Evolutionary conservation across 2,797 vertebrate genomes (phyloP).

Genomic region (Epinephelus malabaricus): DNA sequence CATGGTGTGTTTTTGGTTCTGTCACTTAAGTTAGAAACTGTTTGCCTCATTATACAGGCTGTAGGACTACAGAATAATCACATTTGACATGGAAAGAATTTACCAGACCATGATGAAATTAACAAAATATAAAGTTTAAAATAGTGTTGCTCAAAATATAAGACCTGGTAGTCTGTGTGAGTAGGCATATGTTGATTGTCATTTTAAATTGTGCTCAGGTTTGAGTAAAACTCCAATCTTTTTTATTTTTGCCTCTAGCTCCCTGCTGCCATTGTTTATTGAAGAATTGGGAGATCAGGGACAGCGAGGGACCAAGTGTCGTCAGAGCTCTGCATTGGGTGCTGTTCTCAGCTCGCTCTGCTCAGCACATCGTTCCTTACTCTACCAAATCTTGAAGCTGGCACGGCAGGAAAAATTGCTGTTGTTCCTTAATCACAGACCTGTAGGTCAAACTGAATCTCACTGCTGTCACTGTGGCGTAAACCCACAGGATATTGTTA

Average conservation of each 20-base stretch:
- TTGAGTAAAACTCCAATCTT: constrained; percentile 43
- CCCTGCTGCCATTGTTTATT: constrained; percentile 85
- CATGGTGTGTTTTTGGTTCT: not conserved
- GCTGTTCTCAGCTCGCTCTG: constrained; percentile 93
- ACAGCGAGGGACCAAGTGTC: constrained; percentile 83
- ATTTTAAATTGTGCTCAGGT: constrained; percentile 8
- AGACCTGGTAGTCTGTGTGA: constrained; percentile 7
- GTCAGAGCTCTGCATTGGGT: constrained; percentile 81
- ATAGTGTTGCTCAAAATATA: not conserved
- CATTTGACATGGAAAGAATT: not conserved
- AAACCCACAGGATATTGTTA: constrained; percentile 73
- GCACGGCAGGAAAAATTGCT: constrained; percentile 88
- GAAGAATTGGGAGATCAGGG: constrained; percentile 85
- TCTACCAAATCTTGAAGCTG: constrained; percentile 92
- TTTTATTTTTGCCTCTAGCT: constrained; percentile 85
- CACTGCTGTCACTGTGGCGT: constrained; percentile 84
- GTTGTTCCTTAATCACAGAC: constrained; percentile 75
- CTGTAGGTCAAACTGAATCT: constrained; percentile 79
- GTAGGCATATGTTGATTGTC: not conserved
- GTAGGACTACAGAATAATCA: not conserved
- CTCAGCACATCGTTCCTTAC: constrained; percentile 91
- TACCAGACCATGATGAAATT: not conserved
- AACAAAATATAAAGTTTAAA: not conserved
- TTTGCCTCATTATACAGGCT: not conserved
- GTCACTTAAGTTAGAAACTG: not conserved